phyloP scores from a whole-genome alignment of 2,113 vertebrate genomes.

The Ophthalmolycus amberensis region DNA sequence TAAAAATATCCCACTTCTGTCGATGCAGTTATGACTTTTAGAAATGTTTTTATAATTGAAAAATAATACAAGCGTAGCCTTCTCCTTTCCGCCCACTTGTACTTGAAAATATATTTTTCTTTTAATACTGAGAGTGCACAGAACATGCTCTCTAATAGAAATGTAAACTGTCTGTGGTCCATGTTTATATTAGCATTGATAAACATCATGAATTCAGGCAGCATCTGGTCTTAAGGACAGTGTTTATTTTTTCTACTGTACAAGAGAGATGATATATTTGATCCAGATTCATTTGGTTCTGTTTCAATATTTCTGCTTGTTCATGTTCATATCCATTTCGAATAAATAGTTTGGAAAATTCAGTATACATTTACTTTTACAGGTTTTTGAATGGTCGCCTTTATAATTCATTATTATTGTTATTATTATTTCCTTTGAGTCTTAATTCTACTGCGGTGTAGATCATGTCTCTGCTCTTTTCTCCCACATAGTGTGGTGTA shows the following conservation, averaged over 20 bases:
- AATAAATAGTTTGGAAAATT: conserved; percentile 18
- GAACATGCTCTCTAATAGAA: conserved; percentile 68
- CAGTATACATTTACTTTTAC: conserved; percentile 3
- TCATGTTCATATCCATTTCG: conserved; percentile 26
- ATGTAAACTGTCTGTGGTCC: conserved; percentile 77
- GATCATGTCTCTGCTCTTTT: conserved; percentile 45
- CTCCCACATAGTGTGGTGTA: conserved; percentile 34
- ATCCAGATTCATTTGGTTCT: conserved; percentile 42
- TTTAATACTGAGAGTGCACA: conserved; percentile 63
- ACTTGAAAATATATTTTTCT: conserved; percentile 66
- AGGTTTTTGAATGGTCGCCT: conserved; percentile 1
- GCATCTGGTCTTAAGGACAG: conserved; percentile 75
- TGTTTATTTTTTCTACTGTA: conserved; percentile 78
- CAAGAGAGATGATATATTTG: conserved; percentile 60
- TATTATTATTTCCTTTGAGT: conserved; percentile 10
- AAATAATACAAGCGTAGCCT: conserved; percentile 37
- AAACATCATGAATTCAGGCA: conserved; percentile 76
- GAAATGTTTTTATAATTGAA: conserved; percentile 48
- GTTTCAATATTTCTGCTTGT: conserved; percentile 44
- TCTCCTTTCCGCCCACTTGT: conserved; percentile 45
- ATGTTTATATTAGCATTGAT: conserved; percentile 73
- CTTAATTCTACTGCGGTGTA: conserved; percentile 35
- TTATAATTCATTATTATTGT: neutral
- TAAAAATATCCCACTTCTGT: conserved; percentile 26
- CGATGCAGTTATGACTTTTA: conserved; percentile 37